phyloP scores from a whole-genome alignment of 2,797 vertebrate genomes.

The Cossypha polioptera region DNA sequence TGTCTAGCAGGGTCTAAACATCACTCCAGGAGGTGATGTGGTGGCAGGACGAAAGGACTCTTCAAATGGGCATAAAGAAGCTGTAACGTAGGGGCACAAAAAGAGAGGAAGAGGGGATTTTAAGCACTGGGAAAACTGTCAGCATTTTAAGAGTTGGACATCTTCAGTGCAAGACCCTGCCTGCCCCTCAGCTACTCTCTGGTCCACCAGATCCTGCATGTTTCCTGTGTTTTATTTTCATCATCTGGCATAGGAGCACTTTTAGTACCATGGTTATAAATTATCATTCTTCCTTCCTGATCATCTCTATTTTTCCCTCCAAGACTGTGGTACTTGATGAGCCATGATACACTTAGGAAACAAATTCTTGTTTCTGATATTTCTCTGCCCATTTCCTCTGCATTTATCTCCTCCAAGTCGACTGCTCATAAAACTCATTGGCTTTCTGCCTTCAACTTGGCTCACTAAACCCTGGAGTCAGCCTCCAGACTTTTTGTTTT shows the following conservation, averaged over 20 bases:
- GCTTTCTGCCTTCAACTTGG: slow-evolving; percentile 1
- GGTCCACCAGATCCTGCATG: neutral
- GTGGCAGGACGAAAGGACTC: neutral
- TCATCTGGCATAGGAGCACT: neutral
- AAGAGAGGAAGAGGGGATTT: neutral
- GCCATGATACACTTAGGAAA: neutral
- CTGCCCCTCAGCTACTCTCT: neutral
- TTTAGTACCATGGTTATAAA: neutral
- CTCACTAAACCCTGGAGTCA: neutral
- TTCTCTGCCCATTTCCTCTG: neutral
- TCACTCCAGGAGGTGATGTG: neutral
- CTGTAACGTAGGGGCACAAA: neutral
- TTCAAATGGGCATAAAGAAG: neutral
- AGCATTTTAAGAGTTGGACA: neutral
- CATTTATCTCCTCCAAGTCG: neutral
- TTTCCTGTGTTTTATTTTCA: neutral
- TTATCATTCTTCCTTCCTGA: neutral
- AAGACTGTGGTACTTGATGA: neutral
- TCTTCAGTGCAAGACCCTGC: neutral
- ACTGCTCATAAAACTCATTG: slow-evolving; percentile 5
- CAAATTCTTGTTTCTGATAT: neutral
- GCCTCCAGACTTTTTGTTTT: neutral
- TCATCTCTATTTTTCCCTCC: neutral
- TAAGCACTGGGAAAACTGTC: neutral
- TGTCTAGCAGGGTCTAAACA: neutral